Conservation (phyloP, 2,797 vertebrate species). For the Poecilia wingei region DNA sequence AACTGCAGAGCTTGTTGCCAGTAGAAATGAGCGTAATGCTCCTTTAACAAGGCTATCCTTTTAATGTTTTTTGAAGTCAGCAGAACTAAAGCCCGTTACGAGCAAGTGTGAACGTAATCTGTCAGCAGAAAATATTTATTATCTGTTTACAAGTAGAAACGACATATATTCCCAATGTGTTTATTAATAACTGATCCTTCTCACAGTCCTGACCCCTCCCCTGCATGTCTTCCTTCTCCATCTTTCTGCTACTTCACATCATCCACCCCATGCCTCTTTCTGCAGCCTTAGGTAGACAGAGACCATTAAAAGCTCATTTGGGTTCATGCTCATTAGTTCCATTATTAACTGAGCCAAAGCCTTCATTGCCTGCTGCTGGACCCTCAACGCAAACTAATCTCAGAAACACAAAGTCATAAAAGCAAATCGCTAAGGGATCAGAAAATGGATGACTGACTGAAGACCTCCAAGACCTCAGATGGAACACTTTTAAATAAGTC, state of each 20-base stretch:
- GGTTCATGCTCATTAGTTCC: slow-evolving; percentile 69
- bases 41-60: not conserved
- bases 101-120: not conserved
- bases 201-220: slow-evolving; percentile 9
- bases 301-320: slow-evolving; percentile 82
- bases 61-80: slow-evolving; percentile 12
- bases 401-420: slow-evolving; percentile 32
- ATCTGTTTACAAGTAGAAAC: not conserved
- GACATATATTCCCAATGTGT: not conserved
- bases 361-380: slow-evolving; percentile 60
- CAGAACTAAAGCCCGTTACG: slow-evolving; percentile 6
- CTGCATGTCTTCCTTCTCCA: slow-evolving; percentile 11
- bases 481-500: slow-evolving; percentile 4
- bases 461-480: slow-evolving; percentile 31
- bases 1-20: not conserved
- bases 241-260: slow-evolving; percentile 2
- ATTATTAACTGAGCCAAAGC: slow-evolving; percentile 73
- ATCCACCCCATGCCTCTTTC: slow-evolving; percentile 34
- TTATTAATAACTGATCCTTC: not conserved
- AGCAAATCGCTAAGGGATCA: slow-evolving; percentile 6
- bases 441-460: slow-evolving; percentile 14
- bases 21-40: not conserved
- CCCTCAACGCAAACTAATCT: slow-evolving; percentile 54
- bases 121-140: not conserved
- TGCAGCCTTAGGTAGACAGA: slow-evolving; percentile 62